Percentiles rank a stretch among this genome's conserved stretches.
phyloP scores from a whole-genome alignment of 2,888 invertebrate genomes.

The Dryococelus australis region DNA sequence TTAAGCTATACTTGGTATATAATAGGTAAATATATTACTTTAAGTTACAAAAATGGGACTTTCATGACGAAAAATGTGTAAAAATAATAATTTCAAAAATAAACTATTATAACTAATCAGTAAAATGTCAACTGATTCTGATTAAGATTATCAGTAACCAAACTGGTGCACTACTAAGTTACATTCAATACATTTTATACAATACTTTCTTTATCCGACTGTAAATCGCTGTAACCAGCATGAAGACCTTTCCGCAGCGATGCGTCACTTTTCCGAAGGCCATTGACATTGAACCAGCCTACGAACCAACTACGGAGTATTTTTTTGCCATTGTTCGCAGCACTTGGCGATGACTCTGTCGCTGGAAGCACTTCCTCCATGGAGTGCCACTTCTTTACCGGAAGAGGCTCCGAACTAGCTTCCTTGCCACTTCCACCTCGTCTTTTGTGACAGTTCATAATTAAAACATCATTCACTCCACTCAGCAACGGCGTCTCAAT shows the following conservation, averaged over 20 bases:
- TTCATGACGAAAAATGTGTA: too few species aligned
- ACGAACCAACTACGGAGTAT: slow-evolving; percentile 77
- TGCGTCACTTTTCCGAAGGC: slow-evolving; percentile 70
- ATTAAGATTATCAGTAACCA: neutral
- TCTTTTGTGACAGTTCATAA: slow-evolving; percentile 37
- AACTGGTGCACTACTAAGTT: neutral
- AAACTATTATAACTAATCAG: too few species aligned
- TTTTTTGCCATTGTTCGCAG: slow-evolving; percentile 60
- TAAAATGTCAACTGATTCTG: neutral
- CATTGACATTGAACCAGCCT: slow-evolving; percentile 76
- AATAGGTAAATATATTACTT: too few species aligned
- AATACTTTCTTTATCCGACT: slow-evolving; percentile 67
- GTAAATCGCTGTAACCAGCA: slow-evolving; percentile 63
- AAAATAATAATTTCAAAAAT: too few species aligned
- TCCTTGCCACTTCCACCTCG: slow-evolving; percentile 38
- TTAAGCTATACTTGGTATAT: too few species aligned
- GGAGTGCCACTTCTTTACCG: slow-evolving; percentile 78
- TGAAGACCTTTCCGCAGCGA: slow-evolving; percentile 63
- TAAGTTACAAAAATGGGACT: too few species aligned
- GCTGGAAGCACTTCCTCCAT: slow-evolving; percentile 70
- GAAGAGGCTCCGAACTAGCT: slow-evolving; percentile 56
- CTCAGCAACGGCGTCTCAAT: slow-evolving; percentile 63
- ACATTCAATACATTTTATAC: slow-evolving; percentile 58
- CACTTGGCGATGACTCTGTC: slow-evolving; percentile 46
- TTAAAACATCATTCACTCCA: slow-evolving; percentile 53